phyloP scores from a whole-genome alignment of 2,888 invertebrate genomes.

The Plagiodera versicolora region DNA sequence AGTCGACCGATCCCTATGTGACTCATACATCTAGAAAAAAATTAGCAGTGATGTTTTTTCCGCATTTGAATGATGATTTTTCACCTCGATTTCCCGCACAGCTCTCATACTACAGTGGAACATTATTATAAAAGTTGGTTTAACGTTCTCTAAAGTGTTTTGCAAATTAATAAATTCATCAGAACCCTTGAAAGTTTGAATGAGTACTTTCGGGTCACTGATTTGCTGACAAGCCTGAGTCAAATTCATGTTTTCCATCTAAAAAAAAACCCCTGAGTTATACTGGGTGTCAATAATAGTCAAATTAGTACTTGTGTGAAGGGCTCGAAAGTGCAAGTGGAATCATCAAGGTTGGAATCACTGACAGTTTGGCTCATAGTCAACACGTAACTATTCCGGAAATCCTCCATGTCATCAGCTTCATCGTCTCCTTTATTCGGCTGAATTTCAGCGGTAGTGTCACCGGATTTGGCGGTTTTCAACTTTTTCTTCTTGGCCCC shows the following conservation, averaged over 20 bases:
- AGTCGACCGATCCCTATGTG: slow-evolving; percentile 59
- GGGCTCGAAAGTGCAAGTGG: slow-evolving; percentile 60
- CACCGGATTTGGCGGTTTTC: slow-evolving; percentile 40
- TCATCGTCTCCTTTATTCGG: slow-evolving; percentile 27
- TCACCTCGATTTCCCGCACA: slow-evolving; percentile 85
- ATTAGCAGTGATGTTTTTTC: slow-evolving; percentile 5
- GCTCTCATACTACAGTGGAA: slow-evolving; percentile 88
- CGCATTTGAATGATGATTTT: not conserved
- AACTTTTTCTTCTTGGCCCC: slow-evolving; percentile 29
- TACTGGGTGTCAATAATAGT: slow-evolving; percentile 30
- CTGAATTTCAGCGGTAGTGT: slow-evolving; percentile 30
- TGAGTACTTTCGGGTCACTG: slow-evolving; percentile 67
- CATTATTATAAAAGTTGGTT: slow-evolving; percentile 83
- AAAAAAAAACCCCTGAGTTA: slow-evolving; percentile 32
- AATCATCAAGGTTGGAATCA: slow-evolving; percentile 36
- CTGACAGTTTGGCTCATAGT: slow-evolving; percentile 65
- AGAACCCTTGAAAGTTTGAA: slow-evolving; percentile 77
- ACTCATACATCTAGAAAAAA: slow-evolving; percentile 66
- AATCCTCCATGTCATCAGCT: slow-evolving; percentile 51
- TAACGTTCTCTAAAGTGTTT: slow-evolving; percentile 65
- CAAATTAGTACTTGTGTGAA: slow-evolving; percentile 61
- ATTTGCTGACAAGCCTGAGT: slow-evolving; percentile 62
- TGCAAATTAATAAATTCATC: slow-evolving; percentile 74
- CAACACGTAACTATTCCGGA: slow-evolving; percentile 68
- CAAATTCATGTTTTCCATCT: slow-evolving; percentile 70